A percentile compares a stretch with the other conserved stretches of the same genome.
phyloP scores from a whole-genome alignment of 2,888 invertebrate species.

The Eupithecia exiguata region DNA sequence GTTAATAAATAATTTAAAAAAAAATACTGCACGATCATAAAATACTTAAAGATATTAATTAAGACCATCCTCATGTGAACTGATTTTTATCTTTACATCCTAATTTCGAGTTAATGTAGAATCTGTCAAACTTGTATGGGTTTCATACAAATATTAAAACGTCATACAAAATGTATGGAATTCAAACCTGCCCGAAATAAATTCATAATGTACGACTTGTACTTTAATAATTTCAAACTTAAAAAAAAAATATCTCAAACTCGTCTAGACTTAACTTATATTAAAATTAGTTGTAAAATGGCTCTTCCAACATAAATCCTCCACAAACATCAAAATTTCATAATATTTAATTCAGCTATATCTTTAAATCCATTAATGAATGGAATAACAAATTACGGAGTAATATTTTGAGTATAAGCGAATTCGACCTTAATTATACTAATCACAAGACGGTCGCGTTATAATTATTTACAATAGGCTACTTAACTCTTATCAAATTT shows the following conservation, averaged over 20 bases:
- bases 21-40: neutral
- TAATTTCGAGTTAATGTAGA: neutral
- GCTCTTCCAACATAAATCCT: neutral
- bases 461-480: slow-evolving; percentile 19
- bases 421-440: slow-evolving; percentile 40
- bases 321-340: neutral
- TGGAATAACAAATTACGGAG: slow-evolving; percentile 17
- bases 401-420: slow-evolving; percentile 38
- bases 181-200: neutral
- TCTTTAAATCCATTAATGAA: neutral
- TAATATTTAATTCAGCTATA: slow-evolving; percentile 13
- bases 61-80: neutral
- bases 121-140: neutral
- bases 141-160: neutral
- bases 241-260: neutral
- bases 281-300: neutral
- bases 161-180: neutral
- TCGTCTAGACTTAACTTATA: neutral
- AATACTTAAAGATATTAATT: neutral
- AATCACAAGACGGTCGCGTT: slow-evolving; percentile 37
- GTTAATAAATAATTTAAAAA: neutral
- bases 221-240: neutral
- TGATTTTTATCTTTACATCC: neutral
- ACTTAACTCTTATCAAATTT: too few species aligned
- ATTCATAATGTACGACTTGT: neutral